Base-by-base conservation (phyloP, 2,888 invertebrate species). In the Halocaridina rubra region DNA sequence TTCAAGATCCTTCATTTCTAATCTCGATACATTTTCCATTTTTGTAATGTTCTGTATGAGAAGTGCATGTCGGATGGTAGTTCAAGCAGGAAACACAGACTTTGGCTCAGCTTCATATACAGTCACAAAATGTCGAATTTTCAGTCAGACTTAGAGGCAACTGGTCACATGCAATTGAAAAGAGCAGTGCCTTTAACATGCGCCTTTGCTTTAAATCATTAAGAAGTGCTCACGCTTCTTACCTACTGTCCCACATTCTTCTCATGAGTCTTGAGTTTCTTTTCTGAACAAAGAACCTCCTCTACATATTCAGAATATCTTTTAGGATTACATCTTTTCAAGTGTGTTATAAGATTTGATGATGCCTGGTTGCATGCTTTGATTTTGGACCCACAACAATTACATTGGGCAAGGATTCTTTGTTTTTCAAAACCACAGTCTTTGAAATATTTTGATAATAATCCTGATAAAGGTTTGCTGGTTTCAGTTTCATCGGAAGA, bases 141-240 rank as follows among this genome's bases (percentile, higher is more conserved):
- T 76, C 75, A 76, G 75, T 57, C 59, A 76, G 19, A 75, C 53
- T 76, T 1, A 76, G 75, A 76, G 59, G 57, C 57, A 76, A 57
- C 59, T 76, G 75, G 27, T 57, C 57, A 57, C 7, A 57, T 76
- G 75, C 57, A 76, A 53, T n/a, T 19, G 75, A 53, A 30, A 76
- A 76, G 16, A 76, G 75, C 75, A 76, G 16, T 57, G 19, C 57
- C 75, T 53, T 57, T 57, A 27, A 53, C 75, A 53, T 57, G 29
- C 57, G 75, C 8, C 59, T 53, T 57, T 76, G 75, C 75, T 57
- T 57, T 64, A 64, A 7, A 7, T 64, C 22, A 2, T 64, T 76
- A 16, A 57, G 75, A 76, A 57, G 19, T 76, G 75, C 16, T 57
- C 75, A 76, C 75, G 8, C 10, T 71, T 71, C 71, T 71, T 19